These are phyloP conservation scores for Potorous gilbertii DNA, from an alignment of 2,797 vertebrate genomes.

Conservation along the genomic window DNA sequence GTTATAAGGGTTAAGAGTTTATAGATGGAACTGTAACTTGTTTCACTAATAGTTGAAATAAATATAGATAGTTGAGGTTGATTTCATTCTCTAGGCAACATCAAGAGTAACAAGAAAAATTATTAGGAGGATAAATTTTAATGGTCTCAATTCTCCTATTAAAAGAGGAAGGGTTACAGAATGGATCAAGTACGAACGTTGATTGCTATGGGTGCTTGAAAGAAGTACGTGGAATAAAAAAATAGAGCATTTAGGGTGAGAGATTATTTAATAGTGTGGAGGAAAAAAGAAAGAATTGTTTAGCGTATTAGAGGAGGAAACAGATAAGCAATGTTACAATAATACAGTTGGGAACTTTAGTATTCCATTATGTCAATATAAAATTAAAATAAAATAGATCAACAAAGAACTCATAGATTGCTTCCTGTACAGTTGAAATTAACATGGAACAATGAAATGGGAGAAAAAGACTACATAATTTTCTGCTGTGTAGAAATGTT, in stretches of 20 bases:
- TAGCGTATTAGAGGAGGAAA: background rate
- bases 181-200: background rate
- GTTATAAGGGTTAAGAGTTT: background rate
- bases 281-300: background rate
- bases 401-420: background rate
- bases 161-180: background rate
- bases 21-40: background rate
- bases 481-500: background rate
- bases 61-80: background rate
- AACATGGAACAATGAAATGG: background rate
- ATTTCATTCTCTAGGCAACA: background rate
- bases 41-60: background rate
- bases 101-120: background rate
- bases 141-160: background rate
- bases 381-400: background rate
- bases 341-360: background rate
- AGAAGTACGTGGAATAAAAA: background rate
- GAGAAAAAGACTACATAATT: background rate
- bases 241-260: background rate
- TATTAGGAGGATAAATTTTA: background rate
- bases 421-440: background rate
- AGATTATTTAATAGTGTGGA: background rate
- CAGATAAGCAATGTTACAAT: background rate
- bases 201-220: background rate
- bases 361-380: background rate